phyloP scores from a whole-genome alignment of 2,113 vertebrate genomes.

The Hypomesus transpacificus region DNA sequence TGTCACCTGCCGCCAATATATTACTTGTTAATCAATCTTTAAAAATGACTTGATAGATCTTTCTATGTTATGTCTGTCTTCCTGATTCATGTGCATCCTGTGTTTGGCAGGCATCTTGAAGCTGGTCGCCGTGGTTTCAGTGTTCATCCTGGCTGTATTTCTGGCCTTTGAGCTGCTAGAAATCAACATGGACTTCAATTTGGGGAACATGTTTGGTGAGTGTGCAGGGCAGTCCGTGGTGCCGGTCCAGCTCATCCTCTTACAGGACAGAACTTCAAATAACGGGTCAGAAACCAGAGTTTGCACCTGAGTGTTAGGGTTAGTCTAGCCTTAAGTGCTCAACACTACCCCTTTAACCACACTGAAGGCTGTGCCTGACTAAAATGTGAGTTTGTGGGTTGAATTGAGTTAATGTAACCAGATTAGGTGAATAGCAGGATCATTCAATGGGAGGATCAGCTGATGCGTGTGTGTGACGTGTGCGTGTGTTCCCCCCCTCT shows the following conservation, averaged over 20 bases:
- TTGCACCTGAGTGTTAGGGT: too few relatives aligned
- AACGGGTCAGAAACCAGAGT: too few relatives aligned
- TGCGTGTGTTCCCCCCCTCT: not conserved
- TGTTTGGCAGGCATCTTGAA: constrained; percentile 78
- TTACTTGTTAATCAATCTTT: not conserved
- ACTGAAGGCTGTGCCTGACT: too few relatives aligned
- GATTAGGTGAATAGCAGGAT: too few relatives aligned
- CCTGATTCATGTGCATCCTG: not conserved
- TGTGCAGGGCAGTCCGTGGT: constrained; percentile 22
- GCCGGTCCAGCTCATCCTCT: too few relatives aligned
- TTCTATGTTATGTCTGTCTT: not conserved
- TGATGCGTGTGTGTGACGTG: not conserved
- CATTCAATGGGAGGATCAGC: not conserved
- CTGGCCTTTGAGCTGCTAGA: constrained; percentile 89
- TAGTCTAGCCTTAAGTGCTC: too few relatives aligned
- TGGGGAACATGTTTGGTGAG: constrained; percentile 83
- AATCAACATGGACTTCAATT: constrained; percentile 82
- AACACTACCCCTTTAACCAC: too few relatives aligned
- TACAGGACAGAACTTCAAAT: too few relatives aligned
- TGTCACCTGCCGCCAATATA: not conserved
- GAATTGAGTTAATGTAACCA: too few relatives aligned
- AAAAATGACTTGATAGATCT: not conserved
- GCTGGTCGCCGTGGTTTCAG: constrained; percentile 72
- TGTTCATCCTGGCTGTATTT: constrained; percentile 83
- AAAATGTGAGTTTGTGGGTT: too few relatives aligned